These are phyloP conservation scores for Psittacula derbiana DNA, from an alignment of 2,797 vertebrate species.

Conservation along the genomic window DNA sequence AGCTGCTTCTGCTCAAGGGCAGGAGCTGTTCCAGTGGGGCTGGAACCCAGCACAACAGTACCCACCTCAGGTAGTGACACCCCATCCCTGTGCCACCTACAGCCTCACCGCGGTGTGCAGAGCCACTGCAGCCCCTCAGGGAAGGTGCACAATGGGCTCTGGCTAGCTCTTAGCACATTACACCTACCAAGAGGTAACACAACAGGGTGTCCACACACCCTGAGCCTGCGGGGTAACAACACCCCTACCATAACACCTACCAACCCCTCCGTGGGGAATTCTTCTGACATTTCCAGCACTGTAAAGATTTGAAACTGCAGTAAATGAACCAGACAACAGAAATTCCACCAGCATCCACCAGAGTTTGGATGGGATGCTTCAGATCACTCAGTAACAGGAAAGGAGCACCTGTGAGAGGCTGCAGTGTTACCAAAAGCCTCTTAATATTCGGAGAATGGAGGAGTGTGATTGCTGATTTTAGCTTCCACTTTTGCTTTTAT, in stretches of 20 bases:
- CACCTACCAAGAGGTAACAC: rapidly evolving
- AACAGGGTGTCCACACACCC: background rate
- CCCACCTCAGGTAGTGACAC: background rate
- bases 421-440: background rate
- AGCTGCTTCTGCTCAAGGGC: background rate
- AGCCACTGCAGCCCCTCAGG: background rate
- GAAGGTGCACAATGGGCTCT: background rate
- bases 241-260: background rate
- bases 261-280: background rate
- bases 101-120: background rate
- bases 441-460: background rate
- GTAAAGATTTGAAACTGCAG: background rate
- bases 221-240: rapidly evolving
- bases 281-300: background rate
- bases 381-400: background rate
- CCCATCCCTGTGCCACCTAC: background rate
- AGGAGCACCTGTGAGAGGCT: background rate
- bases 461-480: background rate
- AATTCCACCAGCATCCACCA: background rate
- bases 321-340: background rate
- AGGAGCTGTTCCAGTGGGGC: background rate
- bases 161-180: background rate
- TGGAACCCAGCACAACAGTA: background rate
- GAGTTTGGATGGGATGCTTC: background rate
- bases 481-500: background rate